Evolutionary conservation across 1,140 invertebrate species (phyloP).

Genomic region (Chlorops oryzae): DNA sequence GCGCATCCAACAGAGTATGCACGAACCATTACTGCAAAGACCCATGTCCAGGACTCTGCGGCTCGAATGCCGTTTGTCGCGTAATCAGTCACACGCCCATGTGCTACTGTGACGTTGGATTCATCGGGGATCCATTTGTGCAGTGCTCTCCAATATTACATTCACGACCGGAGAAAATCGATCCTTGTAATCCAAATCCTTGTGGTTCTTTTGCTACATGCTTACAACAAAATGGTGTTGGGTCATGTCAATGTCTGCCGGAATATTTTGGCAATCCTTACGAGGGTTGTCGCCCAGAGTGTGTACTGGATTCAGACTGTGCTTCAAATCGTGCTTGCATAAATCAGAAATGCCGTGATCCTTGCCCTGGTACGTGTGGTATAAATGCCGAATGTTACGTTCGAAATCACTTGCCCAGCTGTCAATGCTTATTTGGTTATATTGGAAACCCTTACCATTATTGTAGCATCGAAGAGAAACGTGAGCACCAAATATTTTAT

Average conservation of each 20-base stretch:
- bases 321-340: conserved; percentile 52
- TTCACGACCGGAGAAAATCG: conserved; percentile 38
- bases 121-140: conserved; percentile 65
- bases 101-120: conserved; percentile 62
- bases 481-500: conserved; percentile 24
- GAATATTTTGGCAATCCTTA: conserved; percentile 55
- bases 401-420: conserved; percentile 66
- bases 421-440: conserved; percentile 60
- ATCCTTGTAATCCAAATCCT: conserved; percentile 54
- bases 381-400: conserved; percentile 67
- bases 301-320: conserved; percentile 55
- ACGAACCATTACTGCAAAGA: conserved; percentile 60
- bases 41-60: conserved; percentile 72
- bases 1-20: conserved; percentile 55
- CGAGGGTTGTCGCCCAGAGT: conserved; percentile 56
- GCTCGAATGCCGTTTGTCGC: conserved; percentile 62
- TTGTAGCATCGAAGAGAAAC: conserved; percentile 46
- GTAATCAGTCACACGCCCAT: conserved; percentile 69
- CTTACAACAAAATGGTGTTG: conserved; percentile 46
- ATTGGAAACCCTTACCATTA: conserved; percentile 63
- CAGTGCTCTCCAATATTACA: conserved; percentile 48
- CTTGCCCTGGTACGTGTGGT: conserved; percentile 54
- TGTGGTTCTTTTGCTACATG: conserved; percentile 56
- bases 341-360: conserved; percentile 57
- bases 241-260: conserved; percentile 50